These are phyloP conservation scores for Basileuterus tristriatus DNA, from an alignment of 2,797 vertebrate genomes.

Conservation along the genomic window DNA sequence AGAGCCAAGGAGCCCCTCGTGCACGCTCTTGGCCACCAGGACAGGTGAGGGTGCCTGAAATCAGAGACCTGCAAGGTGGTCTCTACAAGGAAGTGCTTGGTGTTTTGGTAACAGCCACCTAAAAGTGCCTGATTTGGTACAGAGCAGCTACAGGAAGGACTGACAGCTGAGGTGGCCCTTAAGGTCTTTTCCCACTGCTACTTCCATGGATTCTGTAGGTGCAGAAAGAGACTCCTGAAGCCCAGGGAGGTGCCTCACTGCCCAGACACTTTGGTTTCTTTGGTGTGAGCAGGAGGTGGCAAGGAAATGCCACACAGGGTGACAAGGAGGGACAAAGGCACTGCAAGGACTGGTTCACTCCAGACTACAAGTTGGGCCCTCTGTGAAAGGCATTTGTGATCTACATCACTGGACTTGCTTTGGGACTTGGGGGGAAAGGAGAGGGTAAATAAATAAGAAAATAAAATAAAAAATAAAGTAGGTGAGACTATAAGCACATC, in stretches of 20 bases:
- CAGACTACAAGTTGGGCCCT: background rate
- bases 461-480: background rate
- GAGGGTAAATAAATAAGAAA: slow-evolving; percentile 36
- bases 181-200: background rate
- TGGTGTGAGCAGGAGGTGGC: background rate
- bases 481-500: background rate
- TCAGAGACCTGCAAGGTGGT: background rate
- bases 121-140: background rate
- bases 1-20: background rate
- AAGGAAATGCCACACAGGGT: background rate
- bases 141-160: background rate
- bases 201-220: background rate
- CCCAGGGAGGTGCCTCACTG: background rate
- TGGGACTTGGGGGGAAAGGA: background rate
- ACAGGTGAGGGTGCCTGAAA: background rate
- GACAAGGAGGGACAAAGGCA: background rate
- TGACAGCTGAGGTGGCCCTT: background rate
- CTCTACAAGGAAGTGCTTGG: background rate
- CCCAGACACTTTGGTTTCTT: background rate
- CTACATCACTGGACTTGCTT: background rate
- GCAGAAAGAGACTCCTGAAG: background rate
- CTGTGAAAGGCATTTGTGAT: background rate
- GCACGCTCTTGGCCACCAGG: background rate
- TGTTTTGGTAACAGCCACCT: background rate
- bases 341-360: background rate